Evolutionary conservation across 2,113 vertebrate species (phyloP).

Genomic region (Platichthys stellatus): DNA sequence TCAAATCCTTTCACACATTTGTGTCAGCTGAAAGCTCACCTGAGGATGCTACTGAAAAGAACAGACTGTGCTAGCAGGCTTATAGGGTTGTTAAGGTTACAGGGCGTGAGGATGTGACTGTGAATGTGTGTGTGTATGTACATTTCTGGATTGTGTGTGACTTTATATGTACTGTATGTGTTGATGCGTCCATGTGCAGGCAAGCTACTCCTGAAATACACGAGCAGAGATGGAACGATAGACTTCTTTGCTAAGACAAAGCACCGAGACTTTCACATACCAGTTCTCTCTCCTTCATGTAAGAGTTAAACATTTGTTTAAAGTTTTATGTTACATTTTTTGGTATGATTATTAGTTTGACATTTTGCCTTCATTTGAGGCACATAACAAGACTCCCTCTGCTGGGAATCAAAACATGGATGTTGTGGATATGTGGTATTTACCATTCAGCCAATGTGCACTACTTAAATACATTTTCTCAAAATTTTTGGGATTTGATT

Average conservation of each 20-base stretch:
- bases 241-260: neutral
- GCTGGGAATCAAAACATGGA: too few species aligned
- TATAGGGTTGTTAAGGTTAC: neutral
- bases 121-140: constrained; percentile 1
- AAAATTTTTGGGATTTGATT: too few species aligned
- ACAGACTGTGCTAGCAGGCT: constrained; percentile 45
- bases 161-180: neutral
- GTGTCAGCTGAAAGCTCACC: constrained; percentile 52
- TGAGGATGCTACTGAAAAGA: constrained; percentile 37
- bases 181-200: neutral
- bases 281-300: neutral
- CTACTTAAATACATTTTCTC: too few species aligned
- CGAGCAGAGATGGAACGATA: neutral
- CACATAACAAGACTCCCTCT: too few species aligned
- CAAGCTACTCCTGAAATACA: neutral
- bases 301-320: neutral
- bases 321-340: neutral
- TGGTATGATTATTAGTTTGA: neutral
- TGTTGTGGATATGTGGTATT: too few species aligned
- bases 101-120: neutral
- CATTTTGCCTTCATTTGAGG: neutral
- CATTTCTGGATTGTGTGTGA: neutral
- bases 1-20: constrained; percentile 54
- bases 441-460: too few species aligned
- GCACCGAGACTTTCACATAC: neutral